These are phyloP conservation scores for Rhinolophus sinicus DNA, from an alignment of 2,113 vertebrate genomes.

Conservation along the genomic window DNA sequence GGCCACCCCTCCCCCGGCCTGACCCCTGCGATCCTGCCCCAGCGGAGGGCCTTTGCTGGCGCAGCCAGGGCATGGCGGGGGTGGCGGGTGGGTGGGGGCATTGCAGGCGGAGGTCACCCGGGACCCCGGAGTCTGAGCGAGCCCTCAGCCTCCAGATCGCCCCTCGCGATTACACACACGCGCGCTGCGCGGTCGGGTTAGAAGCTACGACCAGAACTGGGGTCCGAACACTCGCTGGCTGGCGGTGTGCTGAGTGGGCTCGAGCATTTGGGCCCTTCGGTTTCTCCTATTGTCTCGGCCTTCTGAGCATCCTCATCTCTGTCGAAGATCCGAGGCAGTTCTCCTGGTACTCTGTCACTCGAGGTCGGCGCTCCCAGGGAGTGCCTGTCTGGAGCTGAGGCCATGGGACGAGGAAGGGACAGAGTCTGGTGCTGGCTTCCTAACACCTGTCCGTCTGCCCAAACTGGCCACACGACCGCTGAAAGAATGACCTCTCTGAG, in stretches of 20 bases:
- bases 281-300: background rate
- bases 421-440: background rate
- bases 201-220: background rate
- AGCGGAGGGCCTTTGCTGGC: background rate
- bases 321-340: background rate
- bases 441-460: background rate
- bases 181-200: rapidly evolving
- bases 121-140: background rate
- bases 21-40: background rate
- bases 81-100: background rate
- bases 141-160: background rate
- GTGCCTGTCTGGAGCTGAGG: background rate
- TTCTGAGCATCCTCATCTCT: background rate
- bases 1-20: background rate
- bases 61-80: background rate
- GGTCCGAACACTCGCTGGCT: background rate
- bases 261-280: rapidly evolving
- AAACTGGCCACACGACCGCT: background rate
- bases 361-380: background rate
- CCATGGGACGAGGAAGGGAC: background rate
- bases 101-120: rapidly evolving
- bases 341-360: background rate
- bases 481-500: background rate
- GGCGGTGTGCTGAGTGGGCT: background rate
- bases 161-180: background rate